A percentile compares a stretch with the other conserved stretches of the same genome.
These are phyloP conservation scores for Torymus aiolomorphi DNA, from an alignment of 2,888 invertebrate species.

Conservation along the genomic window DNA sequence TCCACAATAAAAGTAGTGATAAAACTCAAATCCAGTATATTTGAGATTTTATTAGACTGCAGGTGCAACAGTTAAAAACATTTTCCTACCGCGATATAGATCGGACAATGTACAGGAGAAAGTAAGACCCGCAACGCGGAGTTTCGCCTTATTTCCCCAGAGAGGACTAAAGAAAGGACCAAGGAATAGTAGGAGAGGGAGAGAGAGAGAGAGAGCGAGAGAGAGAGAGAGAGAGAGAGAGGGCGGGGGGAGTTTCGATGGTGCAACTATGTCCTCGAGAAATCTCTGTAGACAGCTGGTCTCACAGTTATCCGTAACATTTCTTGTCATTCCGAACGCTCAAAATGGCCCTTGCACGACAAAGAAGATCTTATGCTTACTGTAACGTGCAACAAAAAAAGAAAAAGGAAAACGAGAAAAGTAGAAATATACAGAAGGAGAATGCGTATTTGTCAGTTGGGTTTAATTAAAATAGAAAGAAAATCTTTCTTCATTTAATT, in stretches of 20 bases:
- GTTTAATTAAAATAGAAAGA: no score
- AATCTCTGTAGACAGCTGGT: conserved; percentile 35
- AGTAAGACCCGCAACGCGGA: conserved; percentile 24
- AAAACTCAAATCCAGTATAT: not conserved
- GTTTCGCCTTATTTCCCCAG: conserved; percentile 54
- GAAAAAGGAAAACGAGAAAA: no score
- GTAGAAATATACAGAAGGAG: no score
- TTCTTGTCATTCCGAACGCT: conserved; percentile 12
- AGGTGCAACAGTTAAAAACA: conserved; percentile 29
- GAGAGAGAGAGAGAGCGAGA: conserved; percentile 1
- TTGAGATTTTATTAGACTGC: conserved; percentile 1
- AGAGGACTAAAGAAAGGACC: conserved; percentile 42
- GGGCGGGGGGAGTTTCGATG: not conserved
- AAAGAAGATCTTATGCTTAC: conserved; percentile 14
- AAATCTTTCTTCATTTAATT: no score
- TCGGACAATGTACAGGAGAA: conserved; percentile 22
- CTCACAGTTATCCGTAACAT: conserved; percentile 33
- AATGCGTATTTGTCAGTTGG: not conserved
- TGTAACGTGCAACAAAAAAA: not conserved
- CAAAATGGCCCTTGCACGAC: conserved; percentile 15
- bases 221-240: not conserved
- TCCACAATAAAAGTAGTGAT: no score
- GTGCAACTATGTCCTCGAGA: conserved; percentile 11
- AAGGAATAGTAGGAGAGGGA: conserved; percentile 17
- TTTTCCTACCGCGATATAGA: conserved; percentile 27